These are phyloP conservation scores for Macrosteles quadrilineatus DNA, from an alignment of 1,140 invertebrate genomes.

Conservation along the genomic window DNA sequence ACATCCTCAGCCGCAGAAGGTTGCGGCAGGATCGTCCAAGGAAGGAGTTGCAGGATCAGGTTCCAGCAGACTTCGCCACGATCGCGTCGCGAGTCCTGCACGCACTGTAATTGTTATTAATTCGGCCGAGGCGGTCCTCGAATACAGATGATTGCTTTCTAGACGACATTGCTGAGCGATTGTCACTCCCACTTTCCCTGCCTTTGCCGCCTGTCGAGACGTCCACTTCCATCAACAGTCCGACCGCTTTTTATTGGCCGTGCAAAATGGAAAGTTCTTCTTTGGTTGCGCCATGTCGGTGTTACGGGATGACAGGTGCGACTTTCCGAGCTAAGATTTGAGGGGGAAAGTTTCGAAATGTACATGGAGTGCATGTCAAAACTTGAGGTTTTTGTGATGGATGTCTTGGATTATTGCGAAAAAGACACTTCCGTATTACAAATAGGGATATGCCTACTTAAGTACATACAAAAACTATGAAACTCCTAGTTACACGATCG, in stretches of 20 bases:
- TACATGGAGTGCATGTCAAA: too few relatives aligned
- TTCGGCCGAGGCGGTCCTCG: neutral
- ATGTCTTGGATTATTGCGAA: too few relatives aligned
- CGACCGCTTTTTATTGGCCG: conserved; percentile 6
- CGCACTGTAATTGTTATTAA: conserved; percentile 13
- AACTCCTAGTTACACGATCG: too few relatives aligned
- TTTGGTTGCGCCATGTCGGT: neutral
- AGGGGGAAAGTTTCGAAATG: neutral
- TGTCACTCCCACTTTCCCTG: too few relatives aligned
- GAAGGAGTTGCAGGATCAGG: neutral
- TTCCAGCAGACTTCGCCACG: neutral
- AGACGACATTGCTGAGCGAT: conserved; percentile 8
- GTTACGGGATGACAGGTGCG: neutral
- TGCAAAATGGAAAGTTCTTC: neutral
- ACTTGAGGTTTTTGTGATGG: too few relatives aligned
- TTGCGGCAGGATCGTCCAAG: neutral
- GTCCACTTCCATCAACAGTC: neutral
- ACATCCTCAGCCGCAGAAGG: neutral
- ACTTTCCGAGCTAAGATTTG: neutral
- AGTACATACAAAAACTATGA: too few relatives aligned
- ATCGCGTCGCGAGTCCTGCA: neutral
- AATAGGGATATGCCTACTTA: too few relatives aligned
- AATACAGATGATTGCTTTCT: conserved; percentile 8
- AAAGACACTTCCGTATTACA: too few relatives aligned
- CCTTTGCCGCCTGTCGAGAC: too few relatives aligned